Conservation (phyloP, 2,888 invertebrate species). For the Agapetus fuscipes region DNA sequence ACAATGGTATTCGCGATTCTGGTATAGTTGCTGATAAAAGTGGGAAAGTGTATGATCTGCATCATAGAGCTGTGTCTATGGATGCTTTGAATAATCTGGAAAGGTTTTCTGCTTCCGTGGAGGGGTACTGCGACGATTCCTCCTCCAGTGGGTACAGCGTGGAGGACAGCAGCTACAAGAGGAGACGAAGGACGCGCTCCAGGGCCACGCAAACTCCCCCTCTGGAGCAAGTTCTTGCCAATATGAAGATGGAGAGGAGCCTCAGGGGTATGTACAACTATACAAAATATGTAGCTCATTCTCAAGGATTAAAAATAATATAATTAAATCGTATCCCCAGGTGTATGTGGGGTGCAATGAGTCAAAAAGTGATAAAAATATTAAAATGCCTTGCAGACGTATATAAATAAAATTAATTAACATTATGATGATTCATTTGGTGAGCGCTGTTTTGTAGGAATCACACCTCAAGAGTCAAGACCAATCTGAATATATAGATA, state of each 20-base stretch:
- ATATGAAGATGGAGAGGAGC: slow-evolving; percentile 15
- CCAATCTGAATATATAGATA: too few species aligned
- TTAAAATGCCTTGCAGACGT: too few species aligned
- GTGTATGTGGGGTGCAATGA: too few species aligned
- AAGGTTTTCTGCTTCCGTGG: too few species aligned
- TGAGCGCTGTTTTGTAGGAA: too few species aligned
- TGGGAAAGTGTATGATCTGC: background rate
- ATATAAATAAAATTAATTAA: too few species aligned
- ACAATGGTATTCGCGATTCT: background rate
- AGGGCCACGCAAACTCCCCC: slow-evolving; percentile 17
- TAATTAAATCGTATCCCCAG: background rate
- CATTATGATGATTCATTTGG: too few species aligned
- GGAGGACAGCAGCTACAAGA: background rate
- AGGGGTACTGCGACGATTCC: background rate
- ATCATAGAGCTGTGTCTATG: background rate
- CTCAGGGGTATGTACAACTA: background rate
- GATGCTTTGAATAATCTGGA: slow-evolving; percentile 7
- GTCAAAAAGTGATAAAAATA: too few species aligned
- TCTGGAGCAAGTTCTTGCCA: slow-evolving; percentile 16
- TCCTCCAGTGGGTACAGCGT: background rate
- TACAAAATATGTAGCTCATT: slow-evolving; percentile 5
- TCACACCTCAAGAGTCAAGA: too few species aligned
- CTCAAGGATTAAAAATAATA: slow-evolving; percentile 6
- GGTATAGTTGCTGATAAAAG: background rate
- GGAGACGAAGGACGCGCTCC: slow-evolving; percentile 1